Percentiles rank a stretch among this genome's conserved stretches.
Conservation (phyloP, 2,113 vertebrate species). For the Boulengeromyrus knoepffleri region DNA sequence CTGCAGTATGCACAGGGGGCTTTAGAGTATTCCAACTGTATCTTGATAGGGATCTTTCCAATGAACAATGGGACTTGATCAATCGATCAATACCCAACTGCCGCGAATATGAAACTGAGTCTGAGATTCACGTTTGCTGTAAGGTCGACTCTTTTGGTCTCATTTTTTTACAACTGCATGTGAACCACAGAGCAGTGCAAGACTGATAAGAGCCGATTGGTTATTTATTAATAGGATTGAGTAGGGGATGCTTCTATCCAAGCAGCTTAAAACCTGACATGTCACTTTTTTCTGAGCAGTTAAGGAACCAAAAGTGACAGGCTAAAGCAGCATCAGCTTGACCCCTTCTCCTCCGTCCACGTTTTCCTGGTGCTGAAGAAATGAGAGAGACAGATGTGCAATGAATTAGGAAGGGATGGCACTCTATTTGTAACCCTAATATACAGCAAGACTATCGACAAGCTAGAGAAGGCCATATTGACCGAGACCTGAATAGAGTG, state of each 20-base stretch:
- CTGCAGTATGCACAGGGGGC: background rate
- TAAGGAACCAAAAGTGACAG: background rate
- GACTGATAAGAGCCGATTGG: background rate
- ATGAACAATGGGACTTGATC: background rate
- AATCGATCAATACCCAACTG: background rate
- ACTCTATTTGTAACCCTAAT: conserved; percentile 36
- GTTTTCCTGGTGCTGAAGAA: background rate
- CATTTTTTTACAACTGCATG: background rate
- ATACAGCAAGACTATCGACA: conserved; percentile 42
- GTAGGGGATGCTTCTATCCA: background rate
- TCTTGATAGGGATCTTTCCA: background rate
- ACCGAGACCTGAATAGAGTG: conserved; percentile 57
- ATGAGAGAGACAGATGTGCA: background rate
- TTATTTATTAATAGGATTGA: background rate
- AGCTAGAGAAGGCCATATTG: conserved; percentile 40
- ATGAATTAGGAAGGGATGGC: background rate
- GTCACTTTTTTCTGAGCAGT: background rate
- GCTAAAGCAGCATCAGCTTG: background rate
- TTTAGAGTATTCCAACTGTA: background rate
- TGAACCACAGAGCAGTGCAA: background rate
- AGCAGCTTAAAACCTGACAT: background rate
- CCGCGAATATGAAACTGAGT: background rate
- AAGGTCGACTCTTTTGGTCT: background rate
- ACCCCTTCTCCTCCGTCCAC: background rate
- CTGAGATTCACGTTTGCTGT: background rate